Base-by-base conservation (phyloP, 2,888 invertebrate genomes). In the Plutella xylostella region DNA sequence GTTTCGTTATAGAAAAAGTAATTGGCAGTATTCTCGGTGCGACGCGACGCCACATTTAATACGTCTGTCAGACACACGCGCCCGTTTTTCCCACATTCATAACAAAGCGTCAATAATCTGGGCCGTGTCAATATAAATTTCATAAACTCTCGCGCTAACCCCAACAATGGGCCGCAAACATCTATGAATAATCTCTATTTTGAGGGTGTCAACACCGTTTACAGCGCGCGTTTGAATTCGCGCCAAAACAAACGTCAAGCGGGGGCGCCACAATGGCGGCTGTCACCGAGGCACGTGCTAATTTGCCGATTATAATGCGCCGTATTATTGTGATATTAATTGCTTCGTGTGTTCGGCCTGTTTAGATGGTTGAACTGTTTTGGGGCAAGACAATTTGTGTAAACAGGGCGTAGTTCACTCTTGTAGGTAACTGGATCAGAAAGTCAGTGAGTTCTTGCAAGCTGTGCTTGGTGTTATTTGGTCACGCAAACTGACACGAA, bases 131-230 rank as follows among this genome's bases (percentile, higher is more conserved):
- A 76, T 75, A 75, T 77, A 77, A 77, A 77, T 77, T 76, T 78
- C 76, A 76, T 76, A 78, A 76, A 76, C 74, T 73, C 72, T 53
- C 65, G 54, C 68, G 65, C 63, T 67, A 70, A 67, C 72, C 66
- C 72, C 63, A 63, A 76, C 76, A 75, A 76, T 63, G 69, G 68
- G 59, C 62, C 65, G 69, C 74, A 74, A 76, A 76, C 74, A 72
- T 74, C 76, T 76, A 78, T 78, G 78, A 78, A 78, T 78, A 78
- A 78, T 78, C 76, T 75, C 72, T 71, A 74, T 76, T 73, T 72
- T 74, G 76, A 71, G 74, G 76, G 76, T 75, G 78, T 78, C 78
- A 78, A 73, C 76, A 72, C 68, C 78, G 76, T 68, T 66, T 65
- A 61, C 45, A 35, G 34, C 54, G 64, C 64, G 66, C 64, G 66